phyloP scores from a whole-genome alignment of 2,797 vertebrate genomes.

The Anguilla pacifica region DNA sequence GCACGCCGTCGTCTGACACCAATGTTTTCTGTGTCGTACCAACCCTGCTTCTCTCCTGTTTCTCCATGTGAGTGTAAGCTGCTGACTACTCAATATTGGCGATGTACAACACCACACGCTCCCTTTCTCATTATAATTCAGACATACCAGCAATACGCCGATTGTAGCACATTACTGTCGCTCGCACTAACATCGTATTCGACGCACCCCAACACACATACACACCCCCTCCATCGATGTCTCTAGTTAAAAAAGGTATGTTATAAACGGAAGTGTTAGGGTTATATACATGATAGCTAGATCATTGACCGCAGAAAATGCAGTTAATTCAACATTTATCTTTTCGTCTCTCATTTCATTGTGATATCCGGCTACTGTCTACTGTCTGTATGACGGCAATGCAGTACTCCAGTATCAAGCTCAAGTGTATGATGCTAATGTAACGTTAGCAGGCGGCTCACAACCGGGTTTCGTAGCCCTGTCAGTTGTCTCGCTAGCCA shows the following conservation, averaged over 20 bases:
- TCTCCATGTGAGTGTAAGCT: not conserved
- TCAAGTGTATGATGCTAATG: not conserved
- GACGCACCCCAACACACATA: conserved; percentile 1
- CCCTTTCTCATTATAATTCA: not conserved
- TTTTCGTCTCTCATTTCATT: not conserved
- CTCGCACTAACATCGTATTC: conserved; percentile 3
- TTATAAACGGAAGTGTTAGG: not conserved
- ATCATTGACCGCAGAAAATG: not conserved
- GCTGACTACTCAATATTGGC: not conserved
- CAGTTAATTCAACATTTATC: not conserved
- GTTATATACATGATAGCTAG: not conserved
- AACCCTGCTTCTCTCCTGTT: not conserved
- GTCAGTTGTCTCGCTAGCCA: not conserved
- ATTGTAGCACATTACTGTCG: not conserved
- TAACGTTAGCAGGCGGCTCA: not conserved
- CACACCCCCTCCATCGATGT: not conserved
- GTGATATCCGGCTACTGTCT: not conserved
- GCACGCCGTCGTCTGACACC: conserved; percentile 16
- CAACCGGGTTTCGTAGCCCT: not conserved
- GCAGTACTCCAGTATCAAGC: conserved; percentile 20
- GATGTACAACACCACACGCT: not conserved
- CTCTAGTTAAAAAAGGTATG: not conserved
- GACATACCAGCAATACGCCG: not conserved
- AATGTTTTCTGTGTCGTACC: conserved; percentile 6
- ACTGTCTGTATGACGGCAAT: conserved; percentile 16